Percentiles rank a stretch among this genome's conserved stretches.
These are phyloP conservation scores for Diaprepes abbreviatus DNA, from an alignment of 2,888 invertebrate species.

Conservation along the genomic window DNA sequence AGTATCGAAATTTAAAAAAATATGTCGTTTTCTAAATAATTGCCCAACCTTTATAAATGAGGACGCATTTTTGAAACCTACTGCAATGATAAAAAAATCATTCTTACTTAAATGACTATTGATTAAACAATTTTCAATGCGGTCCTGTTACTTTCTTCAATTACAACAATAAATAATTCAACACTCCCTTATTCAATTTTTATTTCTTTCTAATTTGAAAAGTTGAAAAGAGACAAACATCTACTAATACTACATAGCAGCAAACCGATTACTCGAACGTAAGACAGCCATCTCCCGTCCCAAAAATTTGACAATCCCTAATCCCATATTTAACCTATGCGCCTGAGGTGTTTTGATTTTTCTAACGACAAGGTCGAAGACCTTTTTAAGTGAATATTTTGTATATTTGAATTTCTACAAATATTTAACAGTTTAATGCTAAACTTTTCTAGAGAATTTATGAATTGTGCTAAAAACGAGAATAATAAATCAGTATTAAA, in stretches of 20 bases:
- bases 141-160: no score
- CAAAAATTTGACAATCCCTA: slow-evolving; percentile 9
- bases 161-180: no score
- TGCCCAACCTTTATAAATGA: no score
- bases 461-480: not conserved
- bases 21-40: no score
- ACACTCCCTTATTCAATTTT: no score
- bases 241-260: not conserved
- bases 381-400: not conserved
- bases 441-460: not conserved
- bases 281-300: slow-evolving; percentile 18
- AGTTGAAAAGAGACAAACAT: slow-evolving; percentile 1
- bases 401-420: not conserved
- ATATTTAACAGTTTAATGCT: not conserved
- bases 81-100: no score
- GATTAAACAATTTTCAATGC: no score
- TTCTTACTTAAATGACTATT: no score
- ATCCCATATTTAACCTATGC: not conserved
- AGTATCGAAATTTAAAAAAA: no score
- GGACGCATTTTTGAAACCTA: no score
- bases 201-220: no score
- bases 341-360: slow-evolving; percentile 3
- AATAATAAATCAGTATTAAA: not conserved
- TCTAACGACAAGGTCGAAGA: slow-evolving; percentile 6
- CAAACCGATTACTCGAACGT: not conserved